Percentiles rank a stretch among this genome's conserved stretches.
phyloP scores from a whole-genome alignment of 2,888 invertebrate species.

The Melinopterus prodromus region DNA sequence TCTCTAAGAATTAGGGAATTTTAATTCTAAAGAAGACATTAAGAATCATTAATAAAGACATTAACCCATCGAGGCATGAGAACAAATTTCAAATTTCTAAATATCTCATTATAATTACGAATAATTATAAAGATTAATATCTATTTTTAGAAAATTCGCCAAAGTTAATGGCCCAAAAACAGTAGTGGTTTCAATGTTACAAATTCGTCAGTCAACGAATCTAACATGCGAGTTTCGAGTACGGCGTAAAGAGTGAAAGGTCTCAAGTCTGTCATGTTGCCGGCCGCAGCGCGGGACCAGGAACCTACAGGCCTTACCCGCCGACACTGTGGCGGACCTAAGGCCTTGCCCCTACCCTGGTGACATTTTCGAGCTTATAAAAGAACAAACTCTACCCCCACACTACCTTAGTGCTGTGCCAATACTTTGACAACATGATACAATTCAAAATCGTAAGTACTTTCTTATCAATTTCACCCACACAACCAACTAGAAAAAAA shows the following conservation, averaged over 20 bases:
- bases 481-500: not conserved
- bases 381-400: slow-evolving; percentile 57
- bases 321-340: slow-evolving; percentile 31
- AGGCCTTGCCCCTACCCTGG: slow-evolving; percentile 59
- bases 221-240: not conserved
- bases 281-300: slow-evolving; percentile 43
- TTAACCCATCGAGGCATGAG: no score
- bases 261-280: slow-evolving; percentile 20
- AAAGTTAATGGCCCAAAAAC: not conserved
- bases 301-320: slow-evolving; percentile 43
- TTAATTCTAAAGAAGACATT: no score
- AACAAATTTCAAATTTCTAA: no score
- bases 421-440: slow-evolving; percentile 54
- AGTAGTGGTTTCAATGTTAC: not conserved
- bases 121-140: no score
- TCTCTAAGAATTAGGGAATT: no score
- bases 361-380: slow-evolving; percentile 54
- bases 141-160: not conserved
- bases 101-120: no score
- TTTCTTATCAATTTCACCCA: slow-evolving; percentile 15
- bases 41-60: no score
- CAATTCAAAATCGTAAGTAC: slow-evolving; percentile 58
- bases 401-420: slow-evolving; percentile 58
- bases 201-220: slow-evolving; percentile 11
- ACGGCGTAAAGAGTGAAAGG: slow-evolving; percentile 29